Conservation (phyloP, 2,888 invertebrate genomes). For the Drosophila macrospina region DNA sequence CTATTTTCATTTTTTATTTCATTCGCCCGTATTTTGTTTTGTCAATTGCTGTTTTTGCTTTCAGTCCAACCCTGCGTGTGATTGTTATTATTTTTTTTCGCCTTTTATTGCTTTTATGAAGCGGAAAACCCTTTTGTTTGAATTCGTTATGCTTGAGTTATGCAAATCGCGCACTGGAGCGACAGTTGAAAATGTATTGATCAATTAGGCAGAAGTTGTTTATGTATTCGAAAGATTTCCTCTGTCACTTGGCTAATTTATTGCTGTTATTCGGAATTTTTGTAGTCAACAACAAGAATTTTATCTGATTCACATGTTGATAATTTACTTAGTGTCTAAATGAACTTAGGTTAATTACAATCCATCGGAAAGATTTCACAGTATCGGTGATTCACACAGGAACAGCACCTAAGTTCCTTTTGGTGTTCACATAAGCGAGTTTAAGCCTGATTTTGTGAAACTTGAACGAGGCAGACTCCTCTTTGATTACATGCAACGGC, state of each 20-base stretch:
- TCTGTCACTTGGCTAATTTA: conserved; percentile 23
- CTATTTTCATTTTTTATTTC: neutral
- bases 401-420: neutral
- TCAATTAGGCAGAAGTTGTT: conserved; percentile 75
- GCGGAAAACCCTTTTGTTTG: conserved; percentile 71
- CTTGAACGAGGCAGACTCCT: too few species aligned
- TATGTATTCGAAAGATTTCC: conserved; percentile 45
- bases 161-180: conserved; percentile 63
- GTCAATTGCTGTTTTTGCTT: neutral
- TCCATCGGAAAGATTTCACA: neutral
- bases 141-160: conserved; percentile 54
- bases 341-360: neutral
- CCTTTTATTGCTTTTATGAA: conserved; percentile 61
- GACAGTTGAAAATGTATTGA: conserved; percentile 62
- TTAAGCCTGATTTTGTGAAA: too few species aligned
- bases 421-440: neutral
- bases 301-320: neutral
- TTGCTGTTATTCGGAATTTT: conserved; percentile 8
- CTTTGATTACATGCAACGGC: too few species aligned
- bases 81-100: conserved; percentile 7
- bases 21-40: neutral
- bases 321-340: neutral
- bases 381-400: neutral
- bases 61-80: conserved; percentile 40
- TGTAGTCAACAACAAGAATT: conserved; percentile 5